A percentile compares a stretch with the other conserved stretches of the same genome.
phyloP scores from a whole-genome alignment of 2,113 vertebrate genomes.

The Cricetomys ansorgei region DNA sequence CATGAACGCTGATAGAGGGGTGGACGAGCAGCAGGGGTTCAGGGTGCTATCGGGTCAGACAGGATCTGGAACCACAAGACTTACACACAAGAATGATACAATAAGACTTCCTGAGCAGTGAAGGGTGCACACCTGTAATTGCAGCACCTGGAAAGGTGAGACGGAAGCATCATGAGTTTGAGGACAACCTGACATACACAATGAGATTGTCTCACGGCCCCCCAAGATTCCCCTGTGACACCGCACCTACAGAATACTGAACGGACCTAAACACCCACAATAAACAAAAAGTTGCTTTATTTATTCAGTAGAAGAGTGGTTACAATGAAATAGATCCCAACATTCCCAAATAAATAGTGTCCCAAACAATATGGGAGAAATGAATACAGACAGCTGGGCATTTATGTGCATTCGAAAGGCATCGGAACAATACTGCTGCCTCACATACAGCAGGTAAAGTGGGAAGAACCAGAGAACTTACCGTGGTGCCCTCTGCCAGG shows the following conservation, averaged over 20 bases:
- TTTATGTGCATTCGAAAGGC: neutral
- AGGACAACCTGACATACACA: neutral
- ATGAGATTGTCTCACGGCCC: neutral
- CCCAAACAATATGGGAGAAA: neutral
- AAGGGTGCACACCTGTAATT: neutral
- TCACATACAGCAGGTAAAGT: neutral
- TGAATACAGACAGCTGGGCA: neutral
- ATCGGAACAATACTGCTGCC: neutral
- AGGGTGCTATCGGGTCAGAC: neutral
- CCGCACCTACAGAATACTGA: neutral
- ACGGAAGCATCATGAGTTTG: neutral
- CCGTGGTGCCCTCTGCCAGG: no score
- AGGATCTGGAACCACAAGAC: neutral
- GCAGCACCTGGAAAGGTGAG: neutral
- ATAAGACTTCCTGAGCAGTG: neutral
- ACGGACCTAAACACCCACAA: neutral
- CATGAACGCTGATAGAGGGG: neutral
- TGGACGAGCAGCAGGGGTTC: neutral
- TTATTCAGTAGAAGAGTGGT: constrained; percentile 37
- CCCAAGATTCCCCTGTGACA: neutral
- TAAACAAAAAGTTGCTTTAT: neutral
- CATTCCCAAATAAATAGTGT: neutral
- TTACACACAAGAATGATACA: neutral
- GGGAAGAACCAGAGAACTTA: accelerated
- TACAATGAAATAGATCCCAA: constrained; percentile 16